phyloP scores from a whole-genome alignment of 2,113 vertebrate genomes.

The Pimephales promelas region DNA sequence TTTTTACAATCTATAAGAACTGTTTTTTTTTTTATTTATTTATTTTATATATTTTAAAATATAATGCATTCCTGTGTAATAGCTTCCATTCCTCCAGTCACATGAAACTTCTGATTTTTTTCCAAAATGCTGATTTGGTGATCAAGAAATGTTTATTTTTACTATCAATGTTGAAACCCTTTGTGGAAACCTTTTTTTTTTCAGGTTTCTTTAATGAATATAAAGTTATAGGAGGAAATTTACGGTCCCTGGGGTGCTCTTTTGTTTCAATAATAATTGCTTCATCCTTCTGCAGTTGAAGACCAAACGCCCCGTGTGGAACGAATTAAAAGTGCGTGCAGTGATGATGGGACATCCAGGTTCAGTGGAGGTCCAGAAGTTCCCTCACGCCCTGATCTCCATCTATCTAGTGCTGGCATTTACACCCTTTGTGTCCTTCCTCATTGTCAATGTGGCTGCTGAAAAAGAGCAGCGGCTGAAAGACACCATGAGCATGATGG shows the following conservation, averaged over 20 bases:
- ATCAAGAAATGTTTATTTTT: not conserved
- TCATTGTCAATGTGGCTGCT: slow-evolving; percentile 94
- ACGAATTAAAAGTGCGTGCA: slow-evolving; percentile 80
- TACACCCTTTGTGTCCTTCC: slow-evolving; percentile 93
- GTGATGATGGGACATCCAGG: slow-evolving; percentile 90
- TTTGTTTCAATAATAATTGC: not conserved
- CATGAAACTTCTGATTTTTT: not conserved
- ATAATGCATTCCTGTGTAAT: too few relatives aligned
- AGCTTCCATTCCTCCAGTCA: not conserved
- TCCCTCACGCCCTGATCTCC: slow-evolving; percentile 91
- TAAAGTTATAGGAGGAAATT: not conserved
- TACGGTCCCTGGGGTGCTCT: not conserved
- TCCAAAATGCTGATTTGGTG: not conserved
- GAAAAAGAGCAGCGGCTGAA: slow-evolving; percentile 95
- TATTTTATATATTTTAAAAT: too few relatives aligned
- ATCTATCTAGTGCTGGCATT: slow-evolving; percentile 96
- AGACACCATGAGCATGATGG: slow-evolving; percentile 95
- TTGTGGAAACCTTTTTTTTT: not conserved
- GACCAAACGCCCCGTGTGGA: slow-evolving; percentile 86
- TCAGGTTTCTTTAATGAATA: not conserved
- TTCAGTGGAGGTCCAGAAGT: slow-evolving; percentile 89
- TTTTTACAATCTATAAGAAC: too few relatives aligned
- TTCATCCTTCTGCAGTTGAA: slow-evolving; percentile 78
- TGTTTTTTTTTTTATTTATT: too few relatives aligned
- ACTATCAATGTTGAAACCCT: not conserved